Evolutionary conservation across 2,888 invertebrate genomes (phyloP).

Genomic region (Melieria crassipennis): DNA sequence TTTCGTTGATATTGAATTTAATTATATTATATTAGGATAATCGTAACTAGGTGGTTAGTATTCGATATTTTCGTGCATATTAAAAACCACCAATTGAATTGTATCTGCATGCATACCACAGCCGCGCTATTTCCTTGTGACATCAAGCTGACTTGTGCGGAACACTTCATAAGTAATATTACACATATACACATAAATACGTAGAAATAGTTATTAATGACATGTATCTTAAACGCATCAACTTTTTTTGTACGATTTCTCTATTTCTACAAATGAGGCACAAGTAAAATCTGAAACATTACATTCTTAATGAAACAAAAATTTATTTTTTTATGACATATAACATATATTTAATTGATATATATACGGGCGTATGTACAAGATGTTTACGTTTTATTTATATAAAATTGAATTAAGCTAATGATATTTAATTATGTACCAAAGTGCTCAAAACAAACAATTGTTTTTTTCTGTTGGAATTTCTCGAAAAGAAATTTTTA

Average conservation of each 20-base stretch:
- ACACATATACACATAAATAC: slow-evolving; percentile 22
- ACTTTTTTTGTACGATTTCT: neutral
- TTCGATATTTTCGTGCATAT: no score
- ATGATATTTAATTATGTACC: slow-evolving; percentile 45
- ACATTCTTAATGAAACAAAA: slow-evolving; percentile 14
- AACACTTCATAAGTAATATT: slow-evolving; percentile 4
- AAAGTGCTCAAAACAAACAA: slow-evolving; percentile 53
- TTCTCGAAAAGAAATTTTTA: neutral
- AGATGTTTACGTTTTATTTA: slow-evolving; percentile 43
- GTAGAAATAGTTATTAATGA: slow-evolving; percentile 37
- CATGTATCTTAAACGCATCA: neutral
- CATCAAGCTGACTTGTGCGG: slow-evolving; percentile 1
- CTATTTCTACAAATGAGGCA: slow-evolving; percentile 12
- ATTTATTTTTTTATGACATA: neutral
- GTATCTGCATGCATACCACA: no score
- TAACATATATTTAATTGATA: slow-evolving; percentile 31
- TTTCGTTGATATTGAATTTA: no score
- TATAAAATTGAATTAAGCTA: slow-evolving; percentile 39
- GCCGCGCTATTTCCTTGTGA: no score
- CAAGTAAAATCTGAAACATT: slow-evolving; percentile 3
- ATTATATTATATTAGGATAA: no score
- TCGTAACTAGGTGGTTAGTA: no score
- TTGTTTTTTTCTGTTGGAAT: neutral
- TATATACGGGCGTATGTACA: slow-evolving; percentile 37
- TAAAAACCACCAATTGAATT: no score